phyloP scores from a whole-genome alignment of 1,140 invertebrate genomes.

The Gonioctena quinquepunctata region DNA sequence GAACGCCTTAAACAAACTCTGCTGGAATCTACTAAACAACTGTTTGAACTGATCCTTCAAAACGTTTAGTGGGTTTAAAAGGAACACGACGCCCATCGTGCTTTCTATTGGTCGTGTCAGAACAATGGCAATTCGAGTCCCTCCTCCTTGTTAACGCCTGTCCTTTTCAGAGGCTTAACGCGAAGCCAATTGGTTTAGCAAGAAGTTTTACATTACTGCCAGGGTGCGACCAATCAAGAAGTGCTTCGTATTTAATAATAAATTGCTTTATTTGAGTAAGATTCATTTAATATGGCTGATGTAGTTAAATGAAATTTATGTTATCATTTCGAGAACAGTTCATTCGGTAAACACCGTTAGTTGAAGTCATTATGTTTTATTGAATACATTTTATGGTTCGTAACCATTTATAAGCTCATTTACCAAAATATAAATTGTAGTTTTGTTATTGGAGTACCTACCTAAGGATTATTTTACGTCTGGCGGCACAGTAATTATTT shows the following conservation, averaged over 20 bases:
- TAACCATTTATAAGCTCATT: constrained; percentile 20
- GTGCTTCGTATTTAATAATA: constrained; percentile 26
- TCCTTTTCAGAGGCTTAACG: constrained; percentile 21
- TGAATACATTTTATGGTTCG: constrained; percentile 23
- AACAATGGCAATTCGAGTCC: constrained; percentile 33
- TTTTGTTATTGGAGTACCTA: constrained; percentile 3
- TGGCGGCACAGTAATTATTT: no score
- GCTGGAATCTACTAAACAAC: constrained; percentile 20
- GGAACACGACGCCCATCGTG: constrained; percentile 20
- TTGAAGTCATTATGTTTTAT: constrained; percentile 10
- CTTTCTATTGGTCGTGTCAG: constrained; percentile 25
- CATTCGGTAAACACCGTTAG: constrained; percentile 27
- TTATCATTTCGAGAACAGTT: constrained; percentile 25
- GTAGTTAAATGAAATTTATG: constrained; percentile 38
- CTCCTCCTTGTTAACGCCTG: constrained; percentile 10
- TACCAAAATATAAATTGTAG: constrained; percentile 17
- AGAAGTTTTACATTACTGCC: neutral
- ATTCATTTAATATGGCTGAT: constrained; percentile 38
- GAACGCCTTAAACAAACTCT: constrained; percentile 20
- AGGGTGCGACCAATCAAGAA: constrained; percentile 26
- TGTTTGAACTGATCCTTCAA: constrained; percentile 37
- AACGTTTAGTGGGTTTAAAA: constrained; percentile 37
- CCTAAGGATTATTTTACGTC: neutral
- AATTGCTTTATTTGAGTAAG: constrained; percentile 41
- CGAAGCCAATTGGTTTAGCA: constrained; percentile 22